A percentile compares a stretch with the other conserved stretches of the same genome.
Evolutionary conservation across 2,113 vertebrate species (phyloP).

Genomic region (Channa maculata): DNA sequence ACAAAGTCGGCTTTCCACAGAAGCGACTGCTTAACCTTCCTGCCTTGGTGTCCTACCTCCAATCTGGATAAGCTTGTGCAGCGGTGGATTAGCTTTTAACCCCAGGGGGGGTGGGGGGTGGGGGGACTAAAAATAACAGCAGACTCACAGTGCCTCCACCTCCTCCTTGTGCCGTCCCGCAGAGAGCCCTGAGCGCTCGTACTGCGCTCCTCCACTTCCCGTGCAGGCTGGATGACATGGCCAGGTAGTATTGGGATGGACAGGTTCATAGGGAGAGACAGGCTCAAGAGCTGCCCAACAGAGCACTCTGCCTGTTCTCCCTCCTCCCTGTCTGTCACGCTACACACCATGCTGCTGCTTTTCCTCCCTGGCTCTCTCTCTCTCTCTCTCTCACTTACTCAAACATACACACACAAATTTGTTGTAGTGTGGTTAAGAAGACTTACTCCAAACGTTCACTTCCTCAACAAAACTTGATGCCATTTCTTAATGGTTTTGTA

Average conservation of each 20-base stretch:
- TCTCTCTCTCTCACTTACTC: not conserved
- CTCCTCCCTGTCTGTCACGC: constrained; percentile 35
- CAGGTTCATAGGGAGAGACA: not conserved
- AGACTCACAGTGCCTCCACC: constrained; percentile 45
- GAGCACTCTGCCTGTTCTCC: constrained; percentile 6
- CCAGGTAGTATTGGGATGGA: constrained; percentile 23
- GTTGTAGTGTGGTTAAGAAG: not conserved
- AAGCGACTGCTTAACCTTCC: constrained; percentile 21
- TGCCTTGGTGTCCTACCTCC: constrained; percentile 40
- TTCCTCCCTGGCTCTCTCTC: not conserved
- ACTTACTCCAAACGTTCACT: not conserved
- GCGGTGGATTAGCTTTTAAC: constrained; percentile 46
- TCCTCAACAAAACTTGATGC: too few species aligned
- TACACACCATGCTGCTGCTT: constrained; percentile 25
- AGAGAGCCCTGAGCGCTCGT: constrained; percentile 30
- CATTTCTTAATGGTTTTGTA: too few species aligned
- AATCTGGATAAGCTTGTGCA: constrained; percentile 55
- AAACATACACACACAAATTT: not conserved
- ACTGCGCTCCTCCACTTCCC: constrained; percentile 37
- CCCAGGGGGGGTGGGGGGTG: constrained; percentile 43
- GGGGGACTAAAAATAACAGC: constrained; percentile 68
- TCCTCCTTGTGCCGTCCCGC: constrained; percentile 20
- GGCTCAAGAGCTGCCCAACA: constrained; percentile 3
- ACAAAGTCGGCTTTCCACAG: constrained; percentile 2
- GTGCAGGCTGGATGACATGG: constrained; percentile 45